Conservation (phyloP, 2,113 vertebrate genomes). For the Eonycteris spelaea region DNA sequence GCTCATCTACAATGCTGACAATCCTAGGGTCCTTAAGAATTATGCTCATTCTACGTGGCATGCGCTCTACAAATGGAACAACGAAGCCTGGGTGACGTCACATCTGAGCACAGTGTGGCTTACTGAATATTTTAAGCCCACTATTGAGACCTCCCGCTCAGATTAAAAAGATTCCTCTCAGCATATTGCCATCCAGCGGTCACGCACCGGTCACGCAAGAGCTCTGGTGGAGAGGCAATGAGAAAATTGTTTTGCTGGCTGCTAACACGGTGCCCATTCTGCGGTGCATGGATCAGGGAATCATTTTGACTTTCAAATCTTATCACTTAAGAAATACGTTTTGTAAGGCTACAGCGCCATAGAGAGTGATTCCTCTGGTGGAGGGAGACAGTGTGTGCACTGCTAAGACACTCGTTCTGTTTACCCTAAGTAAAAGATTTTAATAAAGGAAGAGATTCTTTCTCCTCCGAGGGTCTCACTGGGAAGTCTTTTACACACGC, state of each 20-base stretch:
- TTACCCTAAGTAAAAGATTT: neutral
- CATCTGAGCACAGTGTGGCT: no score
- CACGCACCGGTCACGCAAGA: neutral
- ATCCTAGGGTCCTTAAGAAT: neutral
- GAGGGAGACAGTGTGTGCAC: neutral
- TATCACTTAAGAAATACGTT: neutral
- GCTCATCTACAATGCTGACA: neutral
- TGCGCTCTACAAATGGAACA: neutral
- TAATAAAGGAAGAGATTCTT: neutral
- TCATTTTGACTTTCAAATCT: neutral
- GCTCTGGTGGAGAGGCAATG: neutral
- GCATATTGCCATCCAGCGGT: neutral
- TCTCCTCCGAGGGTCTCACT: neutral
- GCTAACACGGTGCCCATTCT: neutral
- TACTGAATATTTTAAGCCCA: neutral
- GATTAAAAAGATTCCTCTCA: neutral
- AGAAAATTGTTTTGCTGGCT: neutral
- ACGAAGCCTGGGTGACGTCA: neutral
- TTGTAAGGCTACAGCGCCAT: neutral
- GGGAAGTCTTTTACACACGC: neutral
- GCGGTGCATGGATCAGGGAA: no score
- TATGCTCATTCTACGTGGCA: neutral
- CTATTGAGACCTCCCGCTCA: neutral
- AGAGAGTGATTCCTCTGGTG: neutral
- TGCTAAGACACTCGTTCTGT: neutral